phyloP scores from a whole-genome alignment of 1,140 invertebrate species.

The Dreissena rostriformis region DNA sequence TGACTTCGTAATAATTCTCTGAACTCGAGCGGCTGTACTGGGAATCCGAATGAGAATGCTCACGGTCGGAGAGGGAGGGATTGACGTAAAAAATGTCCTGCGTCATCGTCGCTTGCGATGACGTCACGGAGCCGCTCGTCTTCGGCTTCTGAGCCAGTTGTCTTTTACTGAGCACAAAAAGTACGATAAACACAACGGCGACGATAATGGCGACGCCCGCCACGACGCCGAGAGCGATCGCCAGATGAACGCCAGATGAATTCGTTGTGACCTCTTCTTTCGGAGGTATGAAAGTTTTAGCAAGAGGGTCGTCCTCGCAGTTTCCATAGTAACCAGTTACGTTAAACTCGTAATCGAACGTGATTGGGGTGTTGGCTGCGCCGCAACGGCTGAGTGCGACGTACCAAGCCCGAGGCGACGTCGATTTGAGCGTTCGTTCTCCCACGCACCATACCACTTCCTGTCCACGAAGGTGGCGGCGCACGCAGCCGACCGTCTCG shows the following conservation, averaged over 20 bases:
- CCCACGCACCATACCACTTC: conserved; percentile 72
- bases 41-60: conserved; percentile 69
- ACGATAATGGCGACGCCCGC: conserved; percentile 71
- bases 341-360: conserved; percentile 76
- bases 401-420: conserved; percentile 74
- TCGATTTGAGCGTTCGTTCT: conserved; percentile 74
- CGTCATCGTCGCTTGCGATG: conserved; percentile 78
- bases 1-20: conserved; percentile 79
- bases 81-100: conserved; percentile 79
- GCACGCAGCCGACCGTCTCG: conserved; percentile 67
- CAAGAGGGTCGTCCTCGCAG: conserved; percentile 75
- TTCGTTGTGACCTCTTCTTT: conserved; percentile 55
- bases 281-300: conserved; percentile 66
- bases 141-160: conserved; percentile 69
- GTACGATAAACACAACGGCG: conserved; percentile 71
- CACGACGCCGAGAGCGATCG: conserved; percentile 72
- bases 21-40: conserved; percentile 75
- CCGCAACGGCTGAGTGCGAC: conserved; percentile 73
- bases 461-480: conserved; percentile 64
- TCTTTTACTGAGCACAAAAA: conserved; percentile 69
- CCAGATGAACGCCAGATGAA: conserved; percentile 55
- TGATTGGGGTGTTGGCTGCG: conserved; percentile 56
- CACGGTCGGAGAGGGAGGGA: conserved; percentile 75
- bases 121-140: conserved; percentile 73
- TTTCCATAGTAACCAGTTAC: conserved; percentile 75